Evolutionary conservation across 2,888 invertebrate genomes (phyloP).

Genomic region (Plebejus anna): DNA sequence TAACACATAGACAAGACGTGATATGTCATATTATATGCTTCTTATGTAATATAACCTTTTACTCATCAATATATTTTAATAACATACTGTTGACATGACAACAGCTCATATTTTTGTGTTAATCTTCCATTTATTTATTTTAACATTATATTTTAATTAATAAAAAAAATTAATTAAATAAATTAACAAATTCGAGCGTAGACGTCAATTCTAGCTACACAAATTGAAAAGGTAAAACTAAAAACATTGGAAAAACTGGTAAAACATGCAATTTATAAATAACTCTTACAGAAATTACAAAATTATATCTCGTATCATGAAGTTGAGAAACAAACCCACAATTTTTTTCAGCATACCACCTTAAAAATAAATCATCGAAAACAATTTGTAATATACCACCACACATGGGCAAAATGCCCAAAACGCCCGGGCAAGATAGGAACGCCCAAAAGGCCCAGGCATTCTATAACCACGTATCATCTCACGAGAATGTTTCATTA

Average conservation of each 20-base stretch:
- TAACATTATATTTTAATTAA: not conserved
- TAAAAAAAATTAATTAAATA: too few relatives aligned
- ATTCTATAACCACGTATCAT: not conserved
- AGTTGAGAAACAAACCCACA: not conserved
- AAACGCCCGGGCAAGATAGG: not conserved
- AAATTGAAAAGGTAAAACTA: not conserved
- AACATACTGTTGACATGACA: not conserved
- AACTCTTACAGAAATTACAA: not conserved
- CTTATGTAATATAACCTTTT: too few relatives aligned
- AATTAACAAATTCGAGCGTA: not conserved
- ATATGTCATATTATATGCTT: not conserved
- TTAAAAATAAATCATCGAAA: not conserved
- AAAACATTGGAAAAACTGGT: not conserved
- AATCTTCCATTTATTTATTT: not conserved
- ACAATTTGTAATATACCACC: not conserved
- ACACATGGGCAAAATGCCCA: not conserved
- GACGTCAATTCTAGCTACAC: slow-evolving; percentile 36
- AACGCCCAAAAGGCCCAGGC: not conserved
- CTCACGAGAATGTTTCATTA: slow-evolving; percentile 12
- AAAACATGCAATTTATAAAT: not conserved
- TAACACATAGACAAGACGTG: not conserved
- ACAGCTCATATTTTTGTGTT: not conserved
- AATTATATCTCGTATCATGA: not conserved
- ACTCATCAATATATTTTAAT: not conserved
- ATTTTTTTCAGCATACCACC: not conserved